Evolutionary conservation across 2,113 vertebrate genomes (phyloP).

Genomic region (Ceratotherium simum): DNA sequence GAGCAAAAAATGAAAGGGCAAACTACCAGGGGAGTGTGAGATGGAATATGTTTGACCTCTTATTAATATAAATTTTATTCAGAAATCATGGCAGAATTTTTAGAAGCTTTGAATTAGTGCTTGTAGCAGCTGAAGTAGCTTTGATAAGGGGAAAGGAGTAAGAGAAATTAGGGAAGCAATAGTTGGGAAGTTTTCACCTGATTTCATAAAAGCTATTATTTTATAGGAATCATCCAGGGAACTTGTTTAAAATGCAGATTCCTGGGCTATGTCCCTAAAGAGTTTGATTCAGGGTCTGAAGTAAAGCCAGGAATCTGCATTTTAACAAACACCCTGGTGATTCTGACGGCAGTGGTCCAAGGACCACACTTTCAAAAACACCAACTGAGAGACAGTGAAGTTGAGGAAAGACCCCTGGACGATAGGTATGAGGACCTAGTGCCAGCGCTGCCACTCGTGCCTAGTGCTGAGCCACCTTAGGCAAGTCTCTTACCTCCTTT

Average conservation of each 20-base stretch:
- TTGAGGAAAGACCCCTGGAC: background rate
- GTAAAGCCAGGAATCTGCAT: background rate
- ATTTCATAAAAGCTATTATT: slow-evolving; percentile 22
- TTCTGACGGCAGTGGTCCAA: background rate
- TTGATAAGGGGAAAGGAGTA: background rate
- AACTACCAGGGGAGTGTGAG: background rate
- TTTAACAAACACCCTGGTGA: background rate
- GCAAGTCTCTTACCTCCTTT: background rate
- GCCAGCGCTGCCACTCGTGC: background rate
- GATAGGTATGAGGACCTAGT: background rate
- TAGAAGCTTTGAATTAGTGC: background rate
- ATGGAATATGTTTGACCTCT: background rate
- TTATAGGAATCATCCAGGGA: background rate
- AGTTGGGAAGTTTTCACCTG: background rate
- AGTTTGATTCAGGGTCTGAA: background rate
- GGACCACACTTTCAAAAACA: background rate
- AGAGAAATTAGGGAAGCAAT: slow-evolving; percentile 28
- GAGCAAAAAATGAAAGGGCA: background rate
- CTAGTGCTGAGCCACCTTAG: background rate
- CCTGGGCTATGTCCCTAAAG: background rate
- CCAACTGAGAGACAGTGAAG: background rate
- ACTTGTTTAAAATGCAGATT: slow-evolving; percentile 8
- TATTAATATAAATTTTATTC: slow-evolving; percentile 15
- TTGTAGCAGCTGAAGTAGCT: background rate
- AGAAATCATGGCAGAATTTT: slow-evolving; percentile 29